phyloP scores from a whole-genome alignment of 53 echinoderm and acorn worm species.

The Echinarachnius parma region DNA sequence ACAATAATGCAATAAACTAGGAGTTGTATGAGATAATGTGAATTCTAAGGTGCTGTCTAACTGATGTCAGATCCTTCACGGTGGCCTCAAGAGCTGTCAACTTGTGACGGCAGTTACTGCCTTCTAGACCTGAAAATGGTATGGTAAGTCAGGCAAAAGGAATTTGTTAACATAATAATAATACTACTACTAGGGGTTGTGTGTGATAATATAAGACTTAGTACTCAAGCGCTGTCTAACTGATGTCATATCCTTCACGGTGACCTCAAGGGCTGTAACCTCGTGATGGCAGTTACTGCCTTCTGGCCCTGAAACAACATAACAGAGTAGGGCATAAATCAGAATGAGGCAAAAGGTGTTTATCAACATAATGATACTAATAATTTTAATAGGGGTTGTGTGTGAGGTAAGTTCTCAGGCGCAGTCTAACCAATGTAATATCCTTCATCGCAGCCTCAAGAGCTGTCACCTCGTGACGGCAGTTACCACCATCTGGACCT shows the following conservation, averaged over 20 bases:
- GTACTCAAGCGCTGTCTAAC: constrained; percentile 57
- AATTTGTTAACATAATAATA: too few species aligned
- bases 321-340: too few species aligned
- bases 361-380: too few species aligned
- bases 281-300: constrained; percentile 90
- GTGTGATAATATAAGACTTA: too few species aligned
- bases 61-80: constrained; percentile 70
- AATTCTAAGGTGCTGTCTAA: constrained; percentile 54
- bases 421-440: constrained; percentile 59
- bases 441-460: constrained; percentile 82
- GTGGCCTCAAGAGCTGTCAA: constrained; percentile 78
- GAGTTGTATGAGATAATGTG: too few species aligned
- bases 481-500: constrained; percentile 87
- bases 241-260: constrained; percentile 72
- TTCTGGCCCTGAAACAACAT: constrained; percentile 78
- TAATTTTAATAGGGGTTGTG: too few species aligned
- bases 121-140: constrained; percentile 93
- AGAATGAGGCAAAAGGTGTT: too few species aligned
- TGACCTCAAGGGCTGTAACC: constrained; percentile 76
- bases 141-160: too few species aligned
- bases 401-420: constrained; percentile 54
- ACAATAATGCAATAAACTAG: too few species aligned
- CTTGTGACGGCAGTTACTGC: constrained; percentile 86
- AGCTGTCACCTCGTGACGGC: constrained; percentile 86
- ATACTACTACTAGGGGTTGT: too few species aligned